These are phyloP conservation scores for Alligator sinensis DNA, from an alignment of 2,113 vertebrate species.

Conservation along the genomic window DNA sequence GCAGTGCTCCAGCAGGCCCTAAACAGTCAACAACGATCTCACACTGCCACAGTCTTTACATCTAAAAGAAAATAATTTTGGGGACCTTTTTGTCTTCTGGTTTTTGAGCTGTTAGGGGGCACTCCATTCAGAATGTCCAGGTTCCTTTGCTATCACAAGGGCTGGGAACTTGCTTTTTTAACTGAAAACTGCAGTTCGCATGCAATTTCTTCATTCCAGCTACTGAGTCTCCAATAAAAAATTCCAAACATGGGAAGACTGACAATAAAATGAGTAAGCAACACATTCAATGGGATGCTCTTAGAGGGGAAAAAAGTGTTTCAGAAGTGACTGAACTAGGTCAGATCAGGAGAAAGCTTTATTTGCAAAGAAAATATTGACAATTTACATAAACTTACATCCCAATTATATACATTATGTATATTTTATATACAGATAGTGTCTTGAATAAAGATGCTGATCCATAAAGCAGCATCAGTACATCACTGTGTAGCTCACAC, in stretches of 20 bases:
- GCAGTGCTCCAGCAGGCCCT: not conserved
- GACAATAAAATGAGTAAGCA: not conserved
- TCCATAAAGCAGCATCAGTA: not conserved
- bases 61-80: not conserved
- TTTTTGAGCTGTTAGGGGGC: not conserved
- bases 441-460: not conserved
- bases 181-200: not conserved
- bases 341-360: slow-evolving; percentile 49
- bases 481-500: not conserved
- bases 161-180: not conserved
- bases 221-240: not conserved
- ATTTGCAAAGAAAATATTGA: slow-evolving; percentile 70
- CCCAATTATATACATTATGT: slow-evolving; percentile 80
- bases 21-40: not conserved
- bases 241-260: not conserved
- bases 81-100: not conserved
- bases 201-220: not conserved
- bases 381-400: slow-evolving; percentile 75
- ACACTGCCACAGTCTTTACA: not conserved
- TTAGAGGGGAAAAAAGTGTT: not conserved
- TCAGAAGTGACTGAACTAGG: not conserved
- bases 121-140: not conserved
- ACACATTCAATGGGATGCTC: not conserved
- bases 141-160: not conserved
- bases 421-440: slow-evolving; percentile 76